A percentile compares a stretch with the other conserved stretches of the same genome.
phyloP scores from a whole-genome alignment of 2,888 invertebrate genomes.

The Agrotis puta region DNA sequence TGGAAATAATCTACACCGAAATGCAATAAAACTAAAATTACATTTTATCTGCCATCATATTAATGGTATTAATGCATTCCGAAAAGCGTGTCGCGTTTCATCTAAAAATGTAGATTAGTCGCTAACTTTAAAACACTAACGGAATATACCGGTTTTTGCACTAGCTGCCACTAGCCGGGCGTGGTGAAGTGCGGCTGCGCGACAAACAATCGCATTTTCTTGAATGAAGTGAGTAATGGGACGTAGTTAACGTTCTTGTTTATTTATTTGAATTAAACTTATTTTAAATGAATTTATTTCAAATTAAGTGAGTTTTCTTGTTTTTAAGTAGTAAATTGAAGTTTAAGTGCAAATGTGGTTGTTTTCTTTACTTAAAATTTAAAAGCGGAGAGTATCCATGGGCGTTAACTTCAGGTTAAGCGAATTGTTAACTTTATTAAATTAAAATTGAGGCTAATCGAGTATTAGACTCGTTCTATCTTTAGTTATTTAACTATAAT shows the following conservation, averaged over 20 bases:
- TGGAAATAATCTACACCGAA: neutral
- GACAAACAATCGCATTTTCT: slow-evolving; percentile 76
- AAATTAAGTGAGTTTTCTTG: slow-evolving; percentile 48
- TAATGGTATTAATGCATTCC: neutral
- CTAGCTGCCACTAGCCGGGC: slow-evolving; percentile 85
- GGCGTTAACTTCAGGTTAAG: slow-evolving; percentile 89
- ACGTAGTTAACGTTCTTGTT: slow-evolving; percentile 81
- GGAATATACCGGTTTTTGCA: slow-evolving; percentile 71
- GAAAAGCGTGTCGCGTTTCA: neutral
- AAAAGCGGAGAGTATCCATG: slow-evolving; percentile 82
- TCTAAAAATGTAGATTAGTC: slow-evolving; percentile 9
- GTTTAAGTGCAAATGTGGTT: slow-evolving; percentile 69
- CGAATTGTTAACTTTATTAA: slow-evolving; percentile 81
- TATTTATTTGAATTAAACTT: slow-evolving; percentile 75
- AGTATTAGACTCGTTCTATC: slow-evolving; percentile 63
- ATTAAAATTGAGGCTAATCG: slow-evolving; percentile 82
- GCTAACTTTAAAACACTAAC: slow-evolving; percentile 43
- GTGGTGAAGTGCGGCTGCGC: slow-evolving; percentile 90
- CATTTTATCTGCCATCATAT: neutral
- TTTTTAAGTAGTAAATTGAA: slow-evolving; percentile 60
- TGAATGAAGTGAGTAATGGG: slow-evolving; percentile 84
- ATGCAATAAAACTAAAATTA: neutral
- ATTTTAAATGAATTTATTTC: slow-evolving; percentile 71
- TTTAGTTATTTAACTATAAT: slow-evolving; percentile 39
- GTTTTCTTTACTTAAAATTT: slow-evolving; percentile 69